These are phyloP conservation scores for Acronicta psi DNA, from an alignment of 2,888 invertebrate species.

Conservation along the genomic window DNA sequence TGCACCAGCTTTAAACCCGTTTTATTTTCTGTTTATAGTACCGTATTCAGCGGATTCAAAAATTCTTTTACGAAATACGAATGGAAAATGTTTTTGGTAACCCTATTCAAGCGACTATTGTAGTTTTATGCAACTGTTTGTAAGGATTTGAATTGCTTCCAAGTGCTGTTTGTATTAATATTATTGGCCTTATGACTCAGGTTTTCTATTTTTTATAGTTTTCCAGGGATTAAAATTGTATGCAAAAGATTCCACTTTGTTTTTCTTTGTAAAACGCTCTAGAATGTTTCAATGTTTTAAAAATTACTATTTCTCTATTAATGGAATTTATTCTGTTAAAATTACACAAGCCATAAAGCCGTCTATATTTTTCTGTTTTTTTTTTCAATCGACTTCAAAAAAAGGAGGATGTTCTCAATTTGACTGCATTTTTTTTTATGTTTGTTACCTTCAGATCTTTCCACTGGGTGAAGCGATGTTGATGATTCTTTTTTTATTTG, in stretches of 20 bases:
- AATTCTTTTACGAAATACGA: not conserved
- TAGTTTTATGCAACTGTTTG: conserved; percentile 73
- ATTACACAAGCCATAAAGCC: too few relatives aligned
- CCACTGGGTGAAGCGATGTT: too few relatives aligned
- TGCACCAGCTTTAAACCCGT: too few relatives aligned
- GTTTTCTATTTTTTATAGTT: conserved; percentile 41
- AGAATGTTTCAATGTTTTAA: too few relatives aligned
- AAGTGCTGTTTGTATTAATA: conserved; percentile 64
- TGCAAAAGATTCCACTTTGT: conserved; percentile 16
- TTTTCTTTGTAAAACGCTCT: conserved; percentile 2
- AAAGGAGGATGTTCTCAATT: too few relatives aligned
- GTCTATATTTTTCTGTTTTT: too few relatives aligned
- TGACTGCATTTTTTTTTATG: too few relatives aligned
- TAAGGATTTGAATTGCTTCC: conserved; percentile 71
- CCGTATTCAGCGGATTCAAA: not conserved
- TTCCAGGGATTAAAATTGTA: conserved; percentile 30
- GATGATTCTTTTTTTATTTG: too few relatives aligned
- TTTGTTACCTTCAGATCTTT: too few relatives aligned
- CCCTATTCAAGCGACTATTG: conserved; percentile 52
- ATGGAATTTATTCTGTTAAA: too few relatives aligned
- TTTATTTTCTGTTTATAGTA: not conserved
- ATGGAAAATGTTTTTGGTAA: conserved; percentile 14
- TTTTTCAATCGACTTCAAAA: too few relatives aligned
- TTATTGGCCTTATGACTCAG: conserved; percentile 56
- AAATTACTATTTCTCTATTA: too few relatives aligned